Evolutionary conservation across 2,888 invertebrate species (phyloP), one percentile per base, ranked within the genome.

Genomic region (Orthosia incerta): DNA sequence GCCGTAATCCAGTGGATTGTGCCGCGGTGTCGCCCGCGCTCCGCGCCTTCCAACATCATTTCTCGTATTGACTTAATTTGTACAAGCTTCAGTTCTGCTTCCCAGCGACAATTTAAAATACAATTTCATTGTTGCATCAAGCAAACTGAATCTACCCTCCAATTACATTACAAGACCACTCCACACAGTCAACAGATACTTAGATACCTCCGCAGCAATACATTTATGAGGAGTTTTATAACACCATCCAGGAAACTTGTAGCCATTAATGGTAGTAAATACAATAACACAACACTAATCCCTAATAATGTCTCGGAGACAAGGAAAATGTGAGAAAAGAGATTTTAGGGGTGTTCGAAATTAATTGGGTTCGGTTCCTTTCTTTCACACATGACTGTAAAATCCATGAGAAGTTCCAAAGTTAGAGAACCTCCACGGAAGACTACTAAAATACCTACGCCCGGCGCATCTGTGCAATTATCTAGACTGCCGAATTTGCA

Each of bases 1-100:
- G 86, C 83, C 92, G 93, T 96, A 95, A 96, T 96, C 96, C 95
- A 84, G 63, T 86, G 95, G 96, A 96, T 96, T 92, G 93, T 80
- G 87, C 84, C 87, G 86, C 90, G 89, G 78, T 84, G 86, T 88
- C 89, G 88, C 90, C 89, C 89, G 88, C 89, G 86, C 85, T 84
- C 83, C 80, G 83, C 83, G 89, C 87, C 86, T 86, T 89, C 87
- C 87, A 78, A 88, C 89, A 89, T 89, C 89, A 91, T 91, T 94
- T 92, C 90, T 92, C 87, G 88, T 94, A 94, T 94, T 95, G 91
- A 94, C 93, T 92, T 89, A 90, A 89, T 90, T 86, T 86, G 76
- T 82, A 80, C 71, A 75, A 84, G 76, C 69, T 76, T 80, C 56
- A 66, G 66, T 74, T 67, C 67, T 69, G 70, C 62, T 76, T 74